phyloP scores from a whole-genome alignment of 2,797 vertebrate genomes.

The Acanthurus lineatus region DNA sequence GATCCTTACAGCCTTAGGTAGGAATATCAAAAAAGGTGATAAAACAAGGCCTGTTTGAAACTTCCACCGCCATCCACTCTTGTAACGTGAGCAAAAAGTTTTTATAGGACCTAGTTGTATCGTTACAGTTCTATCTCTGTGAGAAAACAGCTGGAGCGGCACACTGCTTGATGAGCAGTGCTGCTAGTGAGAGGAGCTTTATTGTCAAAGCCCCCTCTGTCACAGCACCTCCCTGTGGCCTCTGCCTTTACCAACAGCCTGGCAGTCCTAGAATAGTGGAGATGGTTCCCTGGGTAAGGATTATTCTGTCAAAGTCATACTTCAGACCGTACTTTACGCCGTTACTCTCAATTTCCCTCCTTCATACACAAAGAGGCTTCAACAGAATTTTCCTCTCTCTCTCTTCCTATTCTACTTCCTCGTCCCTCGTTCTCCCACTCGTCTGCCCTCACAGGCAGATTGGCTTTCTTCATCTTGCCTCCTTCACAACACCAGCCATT shows the following conservation, averaged over 20 bases:
- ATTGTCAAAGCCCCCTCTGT: slow-evolving; percentile 69
- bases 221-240: slow-evolving; percentile 85
- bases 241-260: slow-evolving; percentile 63
- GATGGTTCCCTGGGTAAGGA: slow-evolving; percentile 51
- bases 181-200: slow-evolving; percentile 66
- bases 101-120: slow-evolving; percentile 76
- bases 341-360: slow-evolving; percentile 70
- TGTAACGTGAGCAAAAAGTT: slow-evolving; percentile 65
- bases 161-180: slow-evolving; percentile 72
- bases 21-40: slow-evolving; percentile 69
- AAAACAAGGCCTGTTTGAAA: slow-evolving; percentile 75
- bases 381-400: slow-evolving; percentile 35
- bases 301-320: slow-evolving; percentile 70
- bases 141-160: slow-evolving; percentile 75
- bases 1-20: slow-evolving; percentile 69
- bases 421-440: slow-evolving; percentile 46
- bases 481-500: slow-evolving; percentile 81
- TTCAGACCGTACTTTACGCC: slow-evolving; percentile 53
- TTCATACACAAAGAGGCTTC: slow-evolving; percentile 49
- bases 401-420: slow-evolving; percentile 45
- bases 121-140: slow-evolving; percentile 72
- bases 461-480: slow-evolving; percentile 84
- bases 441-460: slow-evolving; percentile 79
- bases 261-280: slow-evolving; percentile 24
- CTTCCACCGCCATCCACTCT: slow-evolving; percentile 64